Percentiles rank a stretch among this genome's conserved stretches.
These are phyloP conservation scores for Porites rus DNA, from an alignment of 92 coral and sea anemone genomes.

Conservation along the genomic window DNA sequence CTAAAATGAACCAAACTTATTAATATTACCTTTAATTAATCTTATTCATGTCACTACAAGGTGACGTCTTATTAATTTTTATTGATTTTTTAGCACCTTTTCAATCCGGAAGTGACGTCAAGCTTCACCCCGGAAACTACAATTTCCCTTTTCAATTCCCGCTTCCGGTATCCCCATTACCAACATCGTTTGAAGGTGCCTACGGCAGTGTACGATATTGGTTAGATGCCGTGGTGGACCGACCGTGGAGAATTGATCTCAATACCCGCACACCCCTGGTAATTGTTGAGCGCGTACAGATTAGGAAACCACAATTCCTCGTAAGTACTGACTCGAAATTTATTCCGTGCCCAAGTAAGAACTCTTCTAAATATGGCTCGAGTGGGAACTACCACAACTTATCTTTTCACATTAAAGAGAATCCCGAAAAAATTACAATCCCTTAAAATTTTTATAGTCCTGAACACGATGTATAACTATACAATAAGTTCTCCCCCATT, in stretches of 20 bases:
- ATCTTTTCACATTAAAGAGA: too few relatives aligned
- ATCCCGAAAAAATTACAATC: too few relatives aligned
- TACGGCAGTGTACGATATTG: slow-evolving; percentile 57
- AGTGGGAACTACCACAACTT: too few relatives aligned
- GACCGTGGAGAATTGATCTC: slow-evolving; percentile 58
- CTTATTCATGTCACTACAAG: too few relatives aligned
- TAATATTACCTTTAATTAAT: too few relatives aligned
- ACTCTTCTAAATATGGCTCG: not conserved
- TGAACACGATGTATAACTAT: too few relatives aligned
- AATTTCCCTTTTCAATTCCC: slow-evolving; percentile 59
- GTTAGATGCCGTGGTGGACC: slow-evolving; percentile 52
- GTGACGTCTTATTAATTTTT: not conserved
- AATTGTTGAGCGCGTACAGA: slow-evolving; percentile 53
- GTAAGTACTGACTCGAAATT: slow-evolving; percentile 18
- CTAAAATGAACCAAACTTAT: too few relatives aligned
- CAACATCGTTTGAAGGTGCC: slow-evolving; percentile 62
- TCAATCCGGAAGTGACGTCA: slow-evolving; percentile 17
- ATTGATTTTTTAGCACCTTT: not conserved
- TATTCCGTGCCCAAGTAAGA: not conserved
- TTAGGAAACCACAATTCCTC: slow-evolving; percentile 29
- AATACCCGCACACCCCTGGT: slow-evolving; percentile 42
- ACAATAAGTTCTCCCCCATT: too few relatives aligned
- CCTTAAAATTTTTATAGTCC: too few relatives aligned
- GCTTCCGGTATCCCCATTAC: slow-evolving; percentile 38
- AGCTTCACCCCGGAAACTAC: slow-evolving; percentile 55